Conservation (phyloP, 1,140 invertebrate species). For the Heliconius melpomene region DNA sequence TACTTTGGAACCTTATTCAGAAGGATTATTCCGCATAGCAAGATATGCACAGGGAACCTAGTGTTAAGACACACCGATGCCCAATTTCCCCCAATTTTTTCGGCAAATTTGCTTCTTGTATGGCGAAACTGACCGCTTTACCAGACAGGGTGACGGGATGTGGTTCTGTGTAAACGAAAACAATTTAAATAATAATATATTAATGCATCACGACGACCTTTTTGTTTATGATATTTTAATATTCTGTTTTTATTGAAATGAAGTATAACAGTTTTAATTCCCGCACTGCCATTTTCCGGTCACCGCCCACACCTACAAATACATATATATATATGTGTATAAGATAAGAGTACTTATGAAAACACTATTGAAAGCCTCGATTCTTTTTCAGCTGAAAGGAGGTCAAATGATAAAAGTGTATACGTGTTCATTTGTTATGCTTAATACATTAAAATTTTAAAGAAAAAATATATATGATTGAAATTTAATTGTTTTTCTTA, state of each 20-base stretch:
- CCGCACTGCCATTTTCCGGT: not conserved
- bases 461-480: not conserved
- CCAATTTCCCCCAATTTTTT: too few species aligned
- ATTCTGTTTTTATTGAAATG: not conserved
- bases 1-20: too few species aligned
- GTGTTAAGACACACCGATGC: too few species aligned
- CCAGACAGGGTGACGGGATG: too few species aligned
- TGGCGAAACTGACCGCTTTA: too few species aligned
- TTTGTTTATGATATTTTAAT: not conserved
- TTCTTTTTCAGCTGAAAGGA: not conserved
- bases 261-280: not conserved
- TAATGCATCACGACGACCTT: not conserved
- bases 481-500: not conserved
- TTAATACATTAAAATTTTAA: not conserved
- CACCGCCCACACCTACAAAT: not conserved
- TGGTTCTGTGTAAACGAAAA: too few species aligned
- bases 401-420: not conserved
- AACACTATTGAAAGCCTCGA: not conserved
- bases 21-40: too few species aligned
- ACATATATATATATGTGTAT: not conserved
- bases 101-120: too few species aligned
- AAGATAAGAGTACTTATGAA: constrained; percentile 7
- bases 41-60: too few species aligned
- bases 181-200: too few species aligned
- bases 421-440: not conserved